Evolutionary conservation across 2,113 vertebrate species (phyloP).

Genomic region (Macrotis lagotis): DNA sequence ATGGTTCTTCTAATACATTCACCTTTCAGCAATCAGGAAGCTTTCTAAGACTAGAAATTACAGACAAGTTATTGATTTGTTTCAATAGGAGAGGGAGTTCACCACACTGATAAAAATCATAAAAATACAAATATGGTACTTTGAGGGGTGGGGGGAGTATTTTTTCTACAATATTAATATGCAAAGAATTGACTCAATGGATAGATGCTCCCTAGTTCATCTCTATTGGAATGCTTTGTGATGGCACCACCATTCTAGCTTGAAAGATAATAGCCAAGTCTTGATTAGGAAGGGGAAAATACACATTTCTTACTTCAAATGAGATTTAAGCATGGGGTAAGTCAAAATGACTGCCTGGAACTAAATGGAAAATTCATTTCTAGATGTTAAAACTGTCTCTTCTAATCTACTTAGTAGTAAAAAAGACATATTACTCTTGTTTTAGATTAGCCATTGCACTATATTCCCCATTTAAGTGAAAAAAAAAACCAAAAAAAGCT

Average conservation of each 20-base stretch:
- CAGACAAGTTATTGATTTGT: neutral
- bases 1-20: neutral
- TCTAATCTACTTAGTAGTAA: neutral
- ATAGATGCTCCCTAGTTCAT: neutral
- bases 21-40: neutral
- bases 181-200: neutral
- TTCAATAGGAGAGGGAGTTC: neutral
- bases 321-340: neutral
- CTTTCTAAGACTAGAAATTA: neutral
- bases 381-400: neutral
- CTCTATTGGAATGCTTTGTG: neutral
- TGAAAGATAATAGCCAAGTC: slow-evolving; percentile 3
- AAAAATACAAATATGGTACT: neutral
- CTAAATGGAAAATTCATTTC: neutral
- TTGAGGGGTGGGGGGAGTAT: neutral
- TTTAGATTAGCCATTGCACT: neutral
- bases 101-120: neutral
- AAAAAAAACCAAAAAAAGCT: neutral
- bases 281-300: slow-evolving; percentile 53
- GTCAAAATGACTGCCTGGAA: neutral
- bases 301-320: slow-evolving; percentile 26
- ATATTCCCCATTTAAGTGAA: neutral
- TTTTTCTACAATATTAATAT: neutral
- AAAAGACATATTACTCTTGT: neutral
- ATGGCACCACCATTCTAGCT: neutral